Conservation (phyloP, 2,113 vertebrate species). For the Bos indicus region DNA sequence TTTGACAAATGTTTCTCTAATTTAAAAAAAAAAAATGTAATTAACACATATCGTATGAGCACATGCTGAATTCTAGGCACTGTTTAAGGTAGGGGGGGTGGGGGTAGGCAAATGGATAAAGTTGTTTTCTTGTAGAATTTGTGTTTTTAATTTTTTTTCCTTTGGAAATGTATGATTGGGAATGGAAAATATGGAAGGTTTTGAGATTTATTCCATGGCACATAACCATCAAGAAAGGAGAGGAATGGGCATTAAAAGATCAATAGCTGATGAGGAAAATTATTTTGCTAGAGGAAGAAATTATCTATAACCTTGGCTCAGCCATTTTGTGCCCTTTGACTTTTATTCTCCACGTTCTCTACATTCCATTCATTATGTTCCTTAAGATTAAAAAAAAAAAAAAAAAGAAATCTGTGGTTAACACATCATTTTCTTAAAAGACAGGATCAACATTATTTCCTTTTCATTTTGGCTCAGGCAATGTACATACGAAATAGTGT, state of each 20-base stretch:
- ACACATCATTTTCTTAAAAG: background rate
- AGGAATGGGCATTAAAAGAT: background rate
- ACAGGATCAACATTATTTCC: background rate
- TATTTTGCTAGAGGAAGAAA: background rate
- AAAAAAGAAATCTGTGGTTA: background rate
- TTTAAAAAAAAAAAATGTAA: background rate
- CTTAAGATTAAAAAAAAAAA: background rate
- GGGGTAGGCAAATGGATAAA: background rate
- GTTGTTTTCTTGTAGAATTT: background rate
- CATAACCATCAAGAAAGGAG: background rate
- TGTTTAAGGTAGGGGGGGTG: background rate
- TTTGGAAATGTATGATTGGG: background rate
- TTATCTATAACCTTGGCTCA: background rate
- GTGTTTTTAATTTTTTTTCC: background rate
- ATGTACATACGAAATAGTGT: background rate
- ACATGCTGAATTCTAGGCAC: background rate
- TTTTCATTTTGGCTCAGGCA: background rate
- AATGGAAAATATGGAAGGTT: background rate
- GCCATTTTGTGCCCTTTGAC: background rate
- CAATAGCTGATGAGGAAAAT: background rate
- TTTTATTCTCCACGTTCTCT: background rate
- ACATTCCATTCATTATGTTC: background rate
- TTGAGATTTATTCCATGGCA: background rate
- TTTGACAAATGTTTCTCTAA: background rate
- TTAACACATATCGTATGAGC: background rate